Evolutionary conservation across 2,888 invertebrate genomes (phyloP), one percentile per base, ranked within the genome.

Genomic region (Dascillus cervinus): DNA sequence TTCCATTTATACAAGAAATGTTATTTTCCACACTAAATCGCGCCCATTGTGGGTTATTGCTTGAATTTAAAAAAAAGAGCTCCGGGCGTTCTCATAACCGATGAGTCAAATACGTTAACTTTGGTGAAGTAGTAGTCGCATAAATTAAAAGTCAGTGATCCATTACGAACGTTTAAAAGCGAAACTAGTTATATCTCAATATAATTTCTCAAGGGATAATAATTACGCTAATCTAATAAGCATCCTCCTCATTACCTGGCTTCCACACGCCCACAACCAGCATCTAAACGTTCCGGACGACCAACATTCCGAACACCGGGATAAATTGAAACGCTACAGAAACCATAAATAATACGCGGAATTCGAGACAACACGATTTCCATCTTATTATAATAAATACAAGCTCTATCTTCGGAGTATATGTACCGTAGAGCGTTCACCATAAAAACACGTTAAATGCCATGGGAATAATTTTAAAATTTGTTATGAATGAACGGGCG

Each of bases 311-410:
- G 36, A 31, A 31, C 35, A 30, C 26, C 36, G 52, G 55, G 53
- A 57, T 58, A 60, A 60, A 62, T 61, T 58, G 59, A 61, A 60
- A 57, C 57, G 53, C 58, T 55, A 58, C 55, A 54, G 54, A 53
- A 50, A 55, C 58, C 57, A 62, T 62, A 62, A 62, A 61, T 62
- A 59, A 60, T 58, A 52, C 52, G 58, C 59, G 58, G 58, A 59
- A 60, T 59, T 57, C 53, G 54, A 60, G 56, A 56, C 57, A 51
- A 53, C 56, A 52, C 52, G 52, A 56, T 55, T 54, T 53, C 51
- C 56, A 53, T 50, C 54, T 55, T 55, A 57, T 58, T 58, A 58
- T 56, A 56, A 59, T 59, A 54, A 54, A 55, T 55, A 53, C 49
- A 47, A 49, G 46, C 39, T 47, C 17, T 49, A 28, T 28, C 29